Conservation (phyloP, 2,888 invertebrate species). For the Choristoneura rosaceana region DNA sequence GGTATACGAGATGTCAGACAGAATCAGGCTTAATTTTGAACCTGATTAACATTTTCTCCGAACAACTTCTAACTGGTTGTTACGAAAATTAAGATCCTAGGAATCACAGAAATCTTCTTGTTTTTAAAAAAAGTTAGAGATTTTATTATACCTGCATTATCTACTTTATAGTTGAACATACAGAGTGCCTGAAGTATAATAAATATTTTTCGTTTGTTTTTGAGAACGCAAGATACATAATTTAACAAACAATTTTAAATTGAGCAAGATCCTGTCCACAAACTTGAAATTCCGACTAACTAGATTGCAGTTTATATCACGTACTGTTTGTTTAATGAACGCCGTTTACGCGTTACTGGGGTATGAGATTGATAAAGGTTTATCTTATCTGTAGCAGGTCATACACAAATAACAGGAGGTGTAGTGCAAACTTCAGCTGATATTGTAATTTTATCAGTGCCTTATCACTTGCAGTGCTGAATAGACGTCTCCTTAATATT, state of each 20-base stretch:
- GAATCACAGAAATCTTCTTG: no score
- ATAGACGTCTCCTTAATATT: neutral
- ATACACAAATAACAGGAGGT: conserved; percentile 58
- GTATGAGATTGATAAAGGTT: conserved; percentile 57
- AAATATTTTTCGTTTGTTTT: neutral
- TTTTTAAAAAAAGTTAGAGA: neutral
- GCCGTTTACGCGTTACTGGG: conserved; percentile 58
- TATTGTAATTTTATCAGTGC: conserved; percentile 42
- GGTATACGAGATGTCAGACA: conserved; percentile 22
- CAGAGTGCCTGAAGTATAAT: neutral
- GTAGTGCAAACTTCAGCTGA: conserved; percentile 48
- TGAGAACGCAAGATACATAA: neutral
- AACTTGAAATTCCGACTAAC: neutral
- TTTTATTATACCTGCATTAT: neutral
- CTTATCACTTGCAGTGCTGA: conserved; percentile 1
- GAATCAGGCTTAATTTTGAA: conserved; percentile 4
- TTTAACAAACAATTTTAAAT: neutral
- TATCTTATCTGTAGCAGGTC: conserved; percentile 69
- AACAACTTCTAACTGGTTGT: neutral
- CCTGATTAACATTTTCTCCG: neutral
- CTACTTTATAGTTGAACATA: no score
- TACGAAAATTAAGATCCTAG: neutral
- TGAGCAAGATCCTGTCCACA: neutral
- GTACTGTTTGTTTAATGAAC: conserved; percentile 31
- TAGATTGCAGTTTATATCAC: conserved; percentile 9